These are phyloP conservation scores for Merops nubicus DNA, from an alignment of 2,113 vertebrate species.

Conservation along the genomic window DNA sequence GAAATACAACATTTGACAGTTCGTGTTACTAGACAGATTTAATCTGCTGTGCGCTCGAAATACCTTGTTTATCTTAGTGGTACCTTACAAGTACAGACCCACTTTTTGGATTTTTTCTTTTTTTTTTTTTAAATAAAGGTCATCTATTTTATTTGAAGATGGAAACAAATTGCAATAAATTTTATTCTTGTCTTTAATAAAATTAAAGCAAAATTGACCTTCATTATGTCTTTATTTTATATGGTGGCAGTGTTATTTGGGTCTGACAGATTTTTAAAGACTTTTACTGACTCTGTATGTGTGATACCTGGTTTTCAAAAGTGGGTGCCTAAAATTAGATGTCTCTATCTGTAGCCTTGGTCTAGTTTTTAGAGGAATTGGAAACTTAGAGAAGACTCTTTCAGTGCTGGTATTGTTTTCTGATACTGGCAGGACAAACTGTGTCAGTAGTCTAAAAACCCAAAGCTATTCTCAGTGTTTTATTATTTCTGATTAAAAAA, in stretches of 20 bases:
- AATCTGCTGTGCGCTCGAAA: background rate
- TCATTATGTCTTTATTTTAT: background rate
- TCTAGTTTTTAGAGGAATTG: slow-evolving; percentile 33
- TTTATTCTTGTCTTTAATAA: background rate
- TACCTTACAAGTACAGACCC: background rate
- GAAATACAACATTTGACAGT: background rate
- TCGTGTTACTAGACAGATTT: slow-evolving; percentile 1
- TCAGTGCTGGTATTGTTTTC: background rate
- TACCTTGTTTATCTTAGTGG: background rate
- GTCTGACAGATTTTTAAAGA: background rate
- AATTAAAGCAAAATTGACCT: background rate
- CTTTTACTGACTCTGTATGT: background rate
- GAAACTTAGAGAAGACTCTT: background rate
- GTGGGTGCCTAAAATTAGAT: slow-evolving; percentile 36
- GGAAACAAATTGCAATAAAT: background rate
- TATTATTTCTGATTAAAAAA: background rate
- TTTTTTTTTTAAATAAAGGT: too few relatives aligned
- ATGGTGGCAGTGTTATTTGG: fast-evolving
- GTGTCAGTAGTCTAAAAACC: background rate
- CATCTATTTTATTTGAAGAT: background rate
- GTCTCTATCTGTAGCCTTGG: background rate
- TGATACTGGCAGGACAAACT: fast-evolving
- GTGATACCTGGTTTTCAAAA: slow-evolving; percentile 1
- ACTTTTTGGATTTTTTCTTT: too few relatives aligned
- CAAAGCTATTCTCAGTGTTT: background rate